A percentile compares a stretch with the other conserved stretches of the same genome.
phyloP scores from a whole-genome alignment of 2,888 invertebrate species.

The Acrobasis suavella region DNA sequence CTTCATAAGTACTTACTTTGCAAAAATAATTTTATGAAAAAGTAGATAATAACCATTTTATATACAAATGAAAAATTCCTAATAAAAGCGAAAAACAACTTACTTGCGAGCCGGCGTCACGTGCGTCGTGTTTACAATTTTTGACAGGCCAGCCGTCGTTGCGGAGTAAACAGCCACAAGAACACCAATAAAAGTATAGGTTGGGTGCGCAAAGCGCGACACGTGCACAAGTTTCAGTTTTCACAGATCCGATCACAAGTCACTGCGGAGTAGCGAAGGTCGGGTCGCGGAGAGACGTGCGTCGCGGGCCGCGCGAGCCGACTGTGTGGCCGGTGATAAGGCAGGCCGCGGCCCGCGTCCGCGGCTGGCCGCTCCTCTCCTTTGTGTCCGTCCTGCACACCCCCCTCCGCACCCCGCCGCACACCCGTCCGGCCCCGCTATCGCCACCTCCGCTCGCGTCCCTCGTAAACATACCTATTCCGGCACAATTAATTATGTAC shows the following conservation, averaged over 20 bases:
- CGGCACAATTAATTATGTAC: slow-evolving; percentile 67
- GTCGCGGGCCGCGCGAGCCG: slow-evolving; percentile 70
- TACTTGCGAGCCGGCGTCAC: slow-evolving; percentile 72
- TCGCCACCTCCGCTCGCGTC: slow-evolving; percentile 51
- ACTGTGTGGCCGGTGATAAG: slow-evolving; percentile 76
- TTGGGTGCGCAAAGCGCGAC: slow-evolving; percentile 62
- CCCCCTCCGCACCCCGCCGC: slow-evolving; percentile 51
- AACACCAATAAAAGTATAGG: slow-evolving; percentile 51
- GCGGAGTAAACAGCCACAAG: slow-evolving; percentile 46
- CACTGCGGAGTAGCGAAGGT: slow-evolving; percentile 40
- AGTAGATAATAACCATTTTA: too few species aligned
- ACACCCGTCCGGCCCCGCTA: slow-evolving; percentile 49
- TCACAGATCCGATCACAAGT: slow-evolving; percentile 53
- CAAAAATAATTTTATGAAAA: too few species aligned
- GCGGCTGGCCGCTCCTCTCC: slow-evolving; percentile 77
- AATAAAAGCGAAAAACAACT: slow-evolving; percentile 45
- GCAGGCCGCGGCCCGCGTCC: slow-evolving; percentile 65
- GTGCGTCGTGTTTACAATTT: slow-evolving; percentile 75
- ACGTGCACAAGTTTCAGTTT: slow-evolving; percentile 50
- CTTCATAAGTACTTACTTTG: too few species aligned
- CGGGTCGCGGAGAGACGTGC: slow-evolving; percentile 52
- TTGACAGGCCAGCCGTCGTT: slow-evolving; percentile 64
- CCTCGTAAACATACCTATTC: slow-evolving; percentile 65
- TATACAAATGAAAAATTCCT: neutral
- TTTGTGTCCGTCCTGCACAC: slow-evolving; percentile 78